phyloP scores from a whole-genome alignment of 2,888 invertebrate genomes.

The Chaetogeoica ovagalla region DNA sequence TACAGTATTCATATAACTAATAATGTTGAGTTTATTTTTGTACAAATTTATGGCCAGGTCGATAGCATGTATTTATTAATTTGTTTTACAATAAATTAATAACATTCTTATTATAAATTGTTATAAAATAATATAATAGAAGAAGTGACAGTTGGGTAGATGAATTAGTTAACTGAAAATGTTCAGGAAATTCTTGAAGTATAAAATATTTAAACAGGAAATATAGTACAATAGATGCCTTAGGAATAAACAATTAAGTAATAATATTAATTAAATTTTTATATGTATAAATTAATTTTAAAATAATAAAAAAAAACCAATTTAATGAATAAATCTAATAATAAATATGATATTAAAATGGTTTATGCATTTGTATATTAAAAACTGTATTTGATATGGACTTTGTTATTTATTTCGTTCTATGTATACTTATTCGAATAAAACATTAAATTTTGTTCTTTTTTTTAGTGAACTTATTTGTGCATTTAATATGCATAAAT shows the following conservation, averaged over 20 bases:
- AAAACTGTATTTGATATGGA: no score
- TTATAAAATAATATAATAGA: conserved; percentile 13
- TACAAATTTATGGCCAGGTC: no score
- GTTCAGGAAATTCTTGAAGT: background rate
- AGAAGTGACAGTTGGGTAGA: background rate
- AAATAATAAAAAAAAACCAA: no score
- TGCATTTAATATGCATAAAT: conserved; percentile 36
- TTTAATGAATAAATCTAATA: no score
- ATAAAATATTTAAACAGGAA: conserved; percentile 19
- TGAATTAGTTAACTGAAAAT: background rate
- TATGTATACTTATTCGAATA: background rate
- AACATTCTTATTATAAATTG: conserved; percentile 13
- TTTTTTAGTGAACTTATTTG: conserved; percentile 36
- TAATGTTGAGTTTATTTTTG: no score
- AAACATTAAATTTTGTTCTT: background rate
- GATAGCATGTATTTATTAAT: background rate
- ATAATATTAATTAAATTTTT: background rate
- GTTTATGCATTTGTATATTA: no score
- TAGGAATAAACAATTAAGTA: no score
- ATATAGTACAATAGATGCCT: conserved; percentile 12
- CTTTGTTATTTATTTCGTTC: background rate
- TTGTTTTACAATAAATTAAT: conserved; percentile 22
- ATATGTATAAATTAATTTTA: no score
- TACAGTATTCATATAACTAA: no score
- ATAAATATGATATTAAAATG: no score